These are phyloP conservation scores for Argya squamiceps DNA, from an alignment of 2,797 vertebrate species.

Conservation along the genomic window DNA sequence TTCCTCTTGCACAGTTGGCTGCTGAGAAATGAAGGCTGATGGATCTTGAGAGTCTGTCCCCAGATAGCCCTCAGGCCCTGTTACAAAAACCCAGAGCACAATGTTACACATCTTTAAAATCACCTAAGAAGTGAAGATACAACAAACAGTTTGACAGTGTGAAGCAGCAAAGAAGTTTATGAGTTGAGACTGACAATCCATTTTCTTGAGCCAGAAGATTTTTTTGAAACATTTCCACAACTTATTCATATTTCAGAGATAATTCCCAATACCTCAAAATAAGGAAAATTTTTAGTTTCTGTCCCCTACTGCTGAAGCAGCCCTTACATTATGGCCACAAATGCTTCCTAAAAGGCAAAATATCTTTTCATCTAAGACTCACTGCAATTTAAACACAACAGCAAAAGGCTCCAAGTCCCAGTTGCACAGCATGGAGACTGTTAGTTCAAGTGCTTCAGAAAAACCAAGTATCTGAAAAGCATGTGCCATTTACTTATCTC, in stretches of 20 bases:
- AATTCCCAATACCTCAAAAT: background rate
- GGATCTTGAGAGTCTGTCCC: constrained; percentile 78
- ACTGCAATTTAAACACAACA: background rate
- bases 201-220: background rate
- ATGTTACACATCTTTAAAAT: background rate
- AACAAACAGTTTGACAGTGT: background rate
- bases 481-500: background rate
- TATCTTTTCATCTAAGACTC: background rate
- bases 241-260: background rate
- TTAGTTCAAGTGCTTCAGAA: background rate
- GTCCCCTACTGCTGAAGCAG: background rate
- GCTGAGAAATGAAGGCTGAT: constrained; percentile 74
- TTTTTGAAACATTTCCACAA: background rate
- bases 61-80: constrained; percentile 84
- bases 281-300: background rate
- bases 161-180: background rate
- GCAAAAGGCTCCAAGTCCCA: background rate
- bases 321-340: background rate
- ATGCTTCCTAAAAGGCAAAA: background rate
- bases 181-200: background rate
- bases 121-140: background rate
- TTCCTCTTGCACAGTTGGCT: constrained; percentile 83
- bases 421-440: background rate
- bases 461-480: background rate
- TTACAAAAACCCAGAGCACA: constrained; percentile 17